Base-by-base conservation (phyloP, 2,888 invertebrate genomes). In the Ligdia adustata region DNA sequence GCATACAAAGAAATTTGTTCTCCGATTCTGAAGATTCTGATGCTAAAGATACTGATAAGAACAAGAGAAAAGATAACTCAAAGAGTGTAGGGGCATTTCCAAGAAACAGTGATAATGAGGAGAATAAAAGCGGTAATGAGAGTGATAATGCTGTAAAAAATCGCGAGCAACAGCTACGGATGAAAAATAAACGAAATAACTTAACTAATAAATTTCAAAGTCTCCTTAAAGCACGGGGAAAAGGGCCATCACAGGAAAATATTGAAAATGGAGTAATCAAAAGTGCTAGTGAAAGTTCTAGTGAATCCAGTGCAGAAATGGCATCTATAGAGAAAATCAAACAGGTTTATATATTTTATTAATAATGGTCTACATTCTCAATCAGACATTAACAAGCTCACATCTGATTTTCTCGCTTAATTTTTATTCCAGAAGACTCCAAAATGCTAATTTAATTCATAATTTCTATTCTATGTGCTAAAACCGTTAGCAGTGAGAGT, bases 131-230 rank as follows among this genome's bases (percentile, higher is more conserved):
- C 14, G 37, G 48, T 13, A 14, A 28, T 22, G 16, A 26, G 2
- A 38, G 24, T 38, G 29, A 55, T 22, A 33, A 57, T 44, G 44
- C 54, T 24, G 12, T 43, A 0, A 71, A 71, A 53, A 72, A 72
- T 59, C 52, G 62, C 39, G 65, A 70, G 22, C 74, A 78, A 48
- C 76, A 76, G 40, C 50, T 57, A 3, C 69, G 86, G 42, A 76
- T 80, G 44, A 76, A 73, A 50, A 75, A 78, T 26, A 88, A 79
- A 62, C 77, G 66, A 24, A 73, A 64, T 40, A 83, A 77, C 51
- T 29, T 90, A 1, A 73, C 64, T 51, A 64, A 84, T 12, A 90
- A 87, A 54, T 90, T 90, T 47, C 69, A 78, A 60, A 70, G 58
- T 18, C 55, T 87, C 1, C 46, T 77, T 4, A 63, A 54, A 14